These are phyloP conservation scores for Clavelina lepadiformis DNA, from an alignment of 23 tunicate genomes.

Conservation along the genomic window DNA sequence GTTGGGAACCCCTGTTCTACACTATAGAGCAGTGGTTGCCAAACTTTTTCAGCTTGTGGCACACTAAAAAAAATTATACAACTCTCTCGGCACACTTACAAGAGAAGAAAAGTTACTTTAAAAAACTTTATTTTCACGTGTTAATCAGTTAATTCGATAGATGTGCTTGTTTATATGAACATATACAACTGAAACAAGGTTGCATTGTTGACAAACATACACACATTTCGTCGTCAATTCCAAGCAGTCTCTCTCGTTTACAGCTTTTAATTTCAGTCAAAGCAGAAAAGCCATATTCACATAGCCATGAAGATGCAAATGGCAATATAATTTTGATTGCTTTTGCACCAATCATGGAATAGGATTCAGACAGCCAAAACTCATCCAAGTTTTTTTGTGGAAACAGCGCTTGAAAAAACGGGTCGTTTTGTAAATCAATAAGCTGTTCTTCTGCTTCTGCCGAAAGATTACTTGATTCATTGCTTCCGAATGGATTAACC, in stretches of 20 bases:
- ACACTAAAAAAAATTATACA: slow-evolving; percentile 13
- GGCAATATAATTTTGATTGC: slow-evolving; percentile 19
- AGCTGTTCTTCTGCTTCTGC: slow-evolving; percentile 56
- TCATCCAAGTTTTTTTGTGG: slow-evolving; percentile 33
- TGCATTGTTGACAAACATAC: slow-evolving; percentile 25
- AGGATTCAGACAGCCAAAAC: slow-evolving; percentile 34
- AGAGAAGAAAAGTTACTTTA: slow-evolving; percentile 13
- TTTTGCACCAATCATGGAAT: slow-evolving; percentile 11
- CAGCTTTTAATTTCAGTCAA: slow-evolving; percentile 43
- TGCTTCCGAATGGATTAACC: slow-evolving; percentile 49
- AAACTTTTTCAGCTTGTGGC: slow-evolving; percentile 8
- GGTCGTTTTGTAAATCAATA: slow-evolving; percentile 53
- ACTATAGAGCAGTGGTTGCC: no score
- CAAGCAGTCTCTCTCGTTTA: slow-evolving; percentile 23
- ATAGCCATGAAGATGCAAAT: slow-evolving; percentile 38
- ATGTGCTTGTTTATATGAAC: slow-evolving; percentile 30
- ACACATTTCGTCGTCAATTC: slow-evolving; percentile 31
- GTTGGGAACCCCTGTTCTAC: no score
- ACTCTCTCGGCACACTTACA: no score
- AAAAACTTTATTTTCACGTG: no score
- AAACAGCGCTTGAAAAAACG: slow-evolving; percentile 41
- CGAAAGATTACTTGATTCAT: slow-evolving; percentile 38
- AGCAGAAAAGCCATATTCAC: slow-evolving; percentile 46
- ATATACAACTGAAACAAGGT: slow-evolving; percentile 26
- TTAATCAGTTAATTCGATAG: slow-evolving; percentile 25